phyloP scores from a whole-genome alignment of 2,888 invertebrate species.

The Hesperia comma region DNA sequence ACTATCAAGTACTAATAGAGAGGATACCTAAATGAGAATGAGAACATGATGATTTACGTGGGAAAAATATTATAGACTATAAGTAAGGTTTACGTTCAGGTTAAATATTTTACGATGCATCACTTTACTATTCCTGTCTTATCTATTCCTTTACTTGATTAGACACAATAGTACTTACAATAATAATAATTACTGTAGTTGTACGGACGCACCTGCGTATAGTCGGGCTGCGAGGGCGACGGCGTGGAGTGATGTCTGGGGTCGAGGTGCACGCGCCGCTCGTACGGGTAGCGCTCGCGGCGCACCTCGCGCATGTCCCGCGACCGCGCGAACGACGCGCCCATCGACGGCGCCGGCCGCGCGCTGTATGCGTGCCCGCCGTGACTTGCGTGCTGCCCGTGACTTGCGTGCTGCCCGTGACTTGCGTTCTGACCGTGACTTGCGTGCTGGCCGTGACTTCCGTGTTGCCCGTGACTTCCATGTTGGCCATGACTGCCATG shows the following conservation, averaged over 20 bases:
- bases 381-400: constrained; percentile 4
- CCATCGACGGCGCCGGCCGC: constrained; percentile 39
- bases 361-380: constrained; percentile 24
- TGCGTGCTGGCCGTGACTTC: constrained; percentile 3
- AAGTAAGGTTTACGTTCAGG: too few species aligned
- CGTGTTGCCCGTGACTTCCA: constrained; percentile 1
- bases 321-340: constrained; percentile 42
- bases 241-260: constrained; percentile 52
- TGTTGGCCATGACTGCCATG: not conserved
- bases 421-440: constrained; percentile 19
- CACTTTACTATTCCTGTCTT: too few species aligned
- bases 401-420: constrained; percentile 16
- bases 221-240: constrained; percentile 62
- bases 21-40: too few species aligned
- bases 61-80: too few species aligned
- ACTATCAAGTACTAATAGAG: too few species aligned
- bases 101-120: too few species aligned
- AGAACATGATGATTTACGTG: too few species aligned
- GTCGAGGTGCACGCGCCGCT: constrained; percentile 56
- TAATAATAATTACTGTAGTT: too few species aligned
- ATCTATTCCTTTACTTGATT: too few species aligned
- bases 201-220: constrained; percentile 68
- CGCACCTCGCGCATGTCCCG: constrained; percentile 54
- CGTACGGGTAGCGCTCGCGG: constrained; percentile 67
- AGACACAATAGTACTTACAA: too few species aligned